Percentiles rank a stretch among this genome's conserved stretches.
Evolutionary conservation across 2,113 vertebrate species (phyloP).

Genomic region (Mobula hypostoma): DNA sequence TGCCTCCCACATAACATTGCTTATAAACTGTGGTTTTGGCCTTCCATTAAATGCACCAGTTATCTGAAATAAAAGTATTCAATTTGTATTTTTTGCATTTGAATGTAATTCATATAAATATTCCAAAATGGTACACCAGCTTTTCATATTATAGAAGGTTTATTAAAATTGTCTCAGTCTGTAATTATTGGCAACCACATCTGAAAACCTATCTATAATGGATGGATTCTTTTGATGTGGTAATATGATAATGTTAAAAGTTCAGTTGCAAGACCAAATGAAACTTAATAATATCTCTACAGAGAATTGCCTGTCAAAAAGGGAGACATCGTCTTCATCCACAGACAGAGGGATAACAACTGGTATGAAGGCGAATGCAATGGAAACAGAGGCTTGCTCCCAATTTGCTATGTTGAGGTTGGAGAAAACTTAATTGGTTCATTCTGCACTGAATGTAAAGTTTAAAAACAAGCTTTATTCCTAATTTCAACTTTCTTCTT

Average conservation of each 20-base stretch:
- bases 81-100: neutral
- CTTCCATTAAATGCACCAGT: neutral
- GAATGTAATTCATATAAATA: neutral
- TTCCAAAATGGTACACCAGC: neutral
- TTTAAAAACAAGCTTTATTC: neutral
- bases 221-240: constrained; percentile 14
- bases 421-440: neutral
- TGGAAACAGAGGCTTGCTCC: neutral
- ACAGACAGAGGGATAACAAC: constrained; percentile 31
- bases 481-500: neutral
- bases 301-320: constrained; percentile 35
- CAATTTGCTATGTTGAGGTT: constrained; percentile 24
- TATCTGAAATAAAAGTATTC: neutral
- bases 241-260: constrained; percentile 6
- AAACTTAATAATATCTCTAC: constrained; percentile 24
- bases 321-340: constrained; percentile 9
- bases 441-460: neutral
- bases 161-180: neutral
- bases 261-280: neutral
- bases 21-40: neutral
- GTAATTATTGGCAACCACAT: constrained; percentile 10
- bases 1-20: neutral
- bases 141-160: neutral
- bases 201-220: neutral
- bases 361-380: constrained; percentile 20